Evolutionary conservation across 2,797 vertebrate genomes (phyloP), one percentile per base, ranked within the genome.

Genomic region (Rousettus madagascariensis): DNA sequence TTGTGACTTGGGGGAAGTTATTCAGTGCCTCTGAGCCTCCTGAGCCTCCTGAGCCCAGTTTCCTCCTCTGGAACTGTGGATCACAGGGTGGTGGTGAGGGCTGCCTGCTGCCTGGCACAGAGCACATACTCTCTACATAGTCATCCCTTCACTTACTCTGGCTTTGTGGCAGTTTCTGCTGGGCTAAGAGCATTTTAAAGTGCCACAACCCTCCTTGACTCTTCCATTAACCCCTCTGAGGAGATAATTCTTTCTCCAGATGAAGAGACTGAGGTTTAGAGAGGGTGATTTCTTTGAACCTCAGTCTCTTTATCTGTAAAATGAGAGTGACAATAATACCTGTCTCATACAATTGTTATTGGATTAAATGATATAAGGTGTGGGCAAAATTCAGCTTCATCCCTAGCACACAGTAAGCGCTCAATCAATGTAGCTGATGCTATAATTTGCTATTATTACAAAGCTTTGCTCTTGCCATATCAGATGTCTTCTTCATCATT

Each of bases 91-190:
- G 8, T 6, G 9, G 33, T 5, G 30, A 63, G 26, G 22, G 51
- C 51, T 15, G 61, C 84, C 15, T 9, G 49, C n/a, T 16, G n/a
- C 30, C 38, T n/a, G 20, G 43, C 51, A 11, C 30, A 10, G 93
- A 22, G 38, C 59, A 17, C 15, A 6, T 13, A 12, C 26, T 74
- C 2, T 0, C 8, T 59, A 3, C 6, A 0, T 3, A 4, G 17
- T 12, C 2, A 55, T 0, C n/a, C 11, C 53, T 17, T 41, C 36
- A 30, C 38, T 28, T 33, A 17, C 36, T 55, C 41, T 57, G 65
- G 30, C 51, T 86, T 33, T 36, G 33, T 7, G 68, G 68, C n/a
- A 20, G 36, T n/a, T 12, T 1, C 36, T 74, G 15, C 30, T 66
- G 30, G 63, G 55, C 17, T 61, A 28, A 57, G 36, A 5, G 17